Conservation (phyloP, 2,797 vertebrate species). For the Anolis apletophallus region DNA sequence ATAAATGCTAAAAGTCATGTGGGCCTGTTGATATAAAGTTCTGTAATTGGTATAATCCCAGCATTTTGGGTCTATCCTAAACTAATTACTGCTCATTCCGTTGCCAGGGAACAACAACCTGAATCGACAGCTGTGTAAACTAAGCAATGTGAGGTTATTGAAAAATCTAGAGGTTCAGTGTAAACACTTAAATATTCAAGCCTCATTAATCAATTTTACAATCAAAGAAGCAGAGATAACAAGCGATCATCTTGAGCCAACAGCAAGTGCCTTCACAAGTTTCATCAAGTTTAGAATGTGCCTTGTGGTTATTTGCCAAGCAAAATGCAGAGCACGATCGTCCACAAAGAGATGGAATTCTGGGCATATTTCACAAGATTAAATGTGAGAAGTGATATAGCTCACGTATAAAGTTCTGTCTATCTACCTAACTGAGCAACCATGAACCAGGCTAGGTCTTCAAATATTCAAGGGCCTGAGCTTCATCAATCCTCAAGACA, state of each 20-base stretch:
- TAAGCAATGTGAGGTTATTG: conserved; percentile 38
- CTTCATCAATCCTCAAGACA: neutral
- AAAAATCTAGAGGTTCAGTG: conserved; percentile 38
- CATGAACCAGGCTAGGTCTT: neutral
- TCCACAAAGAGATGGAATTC: neutral
- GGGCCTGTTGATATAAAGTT: neutral
- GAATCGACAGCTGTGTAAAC: conserved; percentile 28
- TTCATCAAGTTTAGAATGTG: conserved; percentile 32
- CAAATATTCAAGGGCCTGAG: neutral
- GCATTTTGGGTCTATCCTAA: neutral
- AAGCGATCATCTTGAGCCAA: conserved; percentile 46
- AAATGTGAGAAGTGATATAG: neutral
- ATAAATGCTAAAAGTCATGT: neutral
- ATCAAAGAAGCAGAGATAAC: conserved; percentile 58
- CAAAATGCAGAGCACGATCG: neutral
- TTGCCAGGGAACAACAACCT: neutral
- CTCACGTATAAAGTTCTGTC: neutral
- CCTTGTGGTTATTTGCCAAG: conserved; percentile 37
- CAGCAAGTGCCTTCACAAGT: conserved; percentile 55
- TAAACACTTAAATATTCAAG: conserved; percentile 52
- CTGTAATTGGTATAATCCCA: neutral
- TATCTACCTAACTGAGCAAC: too few species aligned
- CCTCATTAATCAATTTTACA: conserved; percentile 65
- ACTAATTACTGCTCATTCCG: conserved; percentile 23
- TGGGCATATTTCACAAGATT: neutral